These are phyloP conservation scores for Tapirus terrestris DNA, from an alignment of 2,113 vertebrate genomes.

Conservation along the genomic window DNA sequence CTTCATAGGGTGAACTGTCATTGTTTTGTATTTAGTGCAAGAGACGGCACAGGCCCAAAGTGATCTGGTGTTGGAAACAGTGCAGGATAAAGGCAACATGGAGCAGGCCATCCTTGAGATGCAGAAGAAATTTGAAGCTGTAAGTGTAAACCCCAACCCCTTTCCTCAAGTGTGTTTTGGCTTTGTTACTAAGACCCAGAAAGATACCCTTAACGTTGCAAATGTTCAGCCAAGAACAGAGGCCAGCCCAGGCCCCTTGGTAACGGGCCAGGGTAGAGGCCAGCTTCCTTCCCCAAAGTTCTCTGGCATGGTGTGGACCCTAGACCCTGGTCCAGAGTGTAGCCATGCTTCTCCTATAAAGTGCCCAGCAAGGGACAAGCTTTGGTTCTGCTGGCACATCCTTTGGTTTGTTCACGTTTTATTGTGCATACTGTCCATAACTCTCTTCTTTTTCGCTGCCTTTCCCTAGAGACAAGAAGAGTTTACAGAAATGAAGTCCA, in stretches of 20 bases:
- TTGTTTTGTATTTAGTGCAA: constrained; percentile 84
- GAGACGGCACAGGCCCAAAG: constrained; percentile 81
- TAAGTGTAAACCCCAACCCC: constrained; percentile 81
- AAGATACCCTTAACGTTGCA: not conserved
- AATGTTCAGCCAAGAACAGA: constrained; percentile 20
- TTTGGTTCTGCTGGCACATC: not conserved
- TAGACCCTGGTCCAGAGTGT: not conserved
- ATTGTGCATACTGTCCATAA: not conserved
- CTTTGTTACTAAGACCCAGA: constrained; percentile 10
- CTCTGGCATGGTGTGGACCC: not conserved
- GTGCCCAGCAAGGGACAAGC: not conserved
- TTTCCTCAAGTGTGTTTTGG: not conserved
- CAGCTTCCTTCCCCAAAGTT: not conserved
- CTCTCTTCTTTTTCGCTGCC: constrained; percentile 57
- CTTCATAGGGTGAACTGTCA: constrained; percentile 64
- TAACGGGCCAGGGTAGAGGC: not conserved
- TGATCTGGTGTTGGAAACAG: constrained; percentile 77
- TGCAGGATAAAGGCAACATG: constrained; percentile 82
- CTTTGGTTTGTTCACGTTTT: not conserved
- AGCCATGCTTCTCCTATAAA: not conserved
- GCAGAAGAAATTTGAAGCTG: constrained; percentile 81
- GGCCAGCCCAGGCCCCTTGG: not conserved
- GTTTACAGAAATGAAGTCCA: constrained; percentile 84
- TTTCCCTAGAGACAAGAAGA: constrained; percentile 85
- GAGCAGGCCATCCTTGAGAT: constrained; percentile 84